Evolutionary conservation across 2,888 invertebrate species (phyloP), one percentile per base, ranked within the genome.

Genomic region (Callyntrura sp.): DNA sequence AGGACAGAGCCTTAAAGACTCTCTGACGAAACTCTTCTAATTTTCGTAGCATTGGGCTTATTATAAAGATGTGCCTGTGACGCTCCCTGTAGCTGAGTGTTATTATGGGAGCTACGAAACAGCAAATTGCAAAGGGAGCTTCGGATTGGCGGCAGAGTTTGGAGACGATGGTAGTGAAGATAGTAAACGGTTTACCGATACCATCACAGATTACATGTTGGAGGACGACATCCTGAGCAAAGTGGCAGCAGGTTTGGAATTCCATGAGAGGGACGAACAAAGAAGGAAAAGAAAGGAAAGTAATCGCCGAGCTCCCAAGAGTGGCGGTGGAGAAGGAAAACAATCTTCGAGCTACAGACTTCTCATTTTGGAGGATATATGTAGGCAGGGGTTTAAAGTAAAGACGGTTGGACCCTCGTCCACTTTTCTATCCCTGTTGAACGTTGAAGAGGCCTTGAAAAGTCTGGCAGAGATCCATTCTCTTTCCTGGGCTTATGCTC

Each of bases 361-460:
- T 23, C 79, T 90, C 8, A 57, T 90, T 35, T 25, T 88, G 6
- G 73, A 88, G 28, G 88, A 90, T 70, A 17, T 90, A 51, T 35
- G 14, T 9, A 23, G 48, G 25, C 68, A 48, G 3, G 88, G 85
- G 6, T 90, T 85, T 76, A 73, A 79, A 45, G n/a, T 12, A 6
- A 85, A 62, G 55, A 90, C 57, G 73, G 73, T 62, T 8, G 25
- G 70, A 6, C 51, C 43, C 17, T 65, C 62, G 1, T 86, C 81
- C 20, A 76, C 88, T 1, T 88, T 90, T 23, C 88, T 90, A 14
- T 85, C 88, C 6, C 51, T 90, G 12, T 25, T 90, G 65, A 90
- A 88, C 55, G 90, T 88, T 12, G 73, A 85, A 57, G 90, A 68
- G 43, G 88, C 76, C 14, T 62, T 90, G 68, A 85, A 85, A 76